These are phyloP conservation scores for Phrynocephalus guinanensis DNA, from an alignment of 2,797 vertebrate species.

Conservation along the genomic window DNA sequence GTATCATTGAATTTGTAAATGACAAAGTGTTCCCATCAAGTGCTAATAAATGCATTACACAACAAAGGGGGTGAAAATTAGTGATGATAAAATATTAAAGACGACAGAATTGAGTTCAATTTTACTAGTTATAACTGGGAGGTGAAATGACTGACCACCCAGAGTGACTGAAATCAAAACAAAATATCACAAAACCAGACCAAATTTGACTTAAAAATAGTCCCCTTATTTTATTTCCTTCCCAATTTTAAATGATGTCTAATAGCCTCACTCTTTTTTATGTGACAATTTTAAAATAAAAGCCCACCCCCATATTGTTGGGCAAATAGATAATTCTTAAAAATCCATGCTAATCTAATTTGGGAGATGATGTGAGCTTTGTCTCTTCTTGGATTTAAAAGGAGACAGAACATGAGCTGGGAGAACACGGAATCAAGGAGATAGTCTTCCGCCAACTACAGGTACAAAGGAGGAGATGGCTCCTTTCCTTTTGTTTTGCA, in stretches of 20 bases:
- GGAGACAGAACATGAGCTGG: neutral
- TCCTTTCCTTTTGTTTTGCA: neutral
- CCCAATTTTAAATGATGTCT: neutral
- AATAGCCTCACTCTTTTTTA: neutral
- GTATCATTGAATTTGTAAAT: constrained; percentile 38
- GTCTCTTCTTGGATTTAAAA: neutral
- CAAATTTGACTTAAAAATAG: neutral
- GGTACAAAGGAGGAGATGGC: neutral
- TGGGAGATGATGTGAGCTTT: neutral
- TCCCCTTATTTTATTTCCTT: neutral
- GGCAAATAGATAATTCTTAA: neutral
- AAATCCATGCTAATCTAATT: neutral
- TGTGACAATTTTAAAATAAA: neutral
- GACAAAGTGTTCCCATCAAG: neutral
- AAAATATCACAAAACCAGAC: neutral
- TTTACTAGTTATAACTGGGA: constrained; percentile 29
- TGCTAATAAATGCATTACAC: constrained; percentile 26
- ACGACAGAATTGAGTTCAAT: constrained; percentile 40
- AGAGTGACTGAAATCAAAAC: constrained; percentile 14
- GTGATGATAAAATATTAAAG: neutral
- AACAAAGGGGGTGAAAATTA: constrained; percentile 2
- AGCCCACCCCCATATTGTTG: neutral
- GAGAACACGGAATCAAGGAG: too few species aligned
- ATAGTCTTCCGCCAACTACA: too few species aligned
- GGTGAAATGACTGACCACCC: neutral